Conservation (phyloP, 2,888 invertebrate genomes). For the Harpalus rufipes region DNA sequence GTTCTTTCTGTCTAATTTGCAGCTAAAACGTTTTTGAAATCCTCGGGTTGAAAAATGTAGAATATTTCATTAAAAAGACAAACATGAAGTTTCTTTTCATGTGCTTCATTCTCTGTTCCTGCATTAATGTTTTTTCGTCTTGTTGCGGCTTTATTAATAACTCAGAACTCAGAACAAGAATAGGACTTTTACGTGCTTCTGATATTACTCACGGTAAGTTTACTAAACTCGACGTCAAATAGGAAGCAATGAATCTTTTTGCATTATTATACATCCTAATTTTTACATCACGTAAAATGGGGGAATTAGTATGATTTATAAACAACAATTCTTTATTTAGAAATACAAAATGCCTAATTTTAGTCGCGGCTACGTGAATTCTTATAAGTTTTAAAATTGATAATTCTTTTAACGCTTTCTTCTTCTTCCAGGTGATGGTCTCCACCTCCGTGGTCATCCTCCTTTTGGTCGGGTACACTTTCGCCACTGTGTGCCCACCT, state of each 20-base stretch:
- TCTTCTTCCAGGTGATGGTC: constrained; percentile 74
- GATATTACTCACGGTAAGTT: constrained; percentile 41
- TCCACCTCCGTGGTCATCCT: constrained; percentile 71
- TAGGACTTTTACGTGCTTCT: constrained; percentile 42
- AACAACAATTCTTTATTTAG: neutral
- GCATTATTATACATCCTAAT: constrained; percentile 3
- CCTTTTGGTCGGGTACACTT: constrained; percentile 34
- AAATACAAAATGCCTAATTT: neutral
- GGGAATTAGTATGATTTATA: neutral
- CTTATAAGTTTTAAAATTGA: too few species aligned
- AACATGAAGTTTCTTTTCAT: constrained; percentile 40
- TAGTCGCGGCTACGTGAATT: too few species aligned
- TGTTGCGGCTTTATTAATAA: constrained; percentile 41
- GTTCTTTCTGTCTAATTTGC: neutral
- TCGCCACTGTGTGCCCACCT: constrained; percentile 74
- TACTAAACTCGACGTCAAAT: constrained; percentile 32
- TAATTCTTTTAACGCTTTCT: too few species aligned
- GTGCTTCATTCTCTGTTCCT: constrained; percentile 47
- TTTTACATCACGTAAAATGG: neutral
- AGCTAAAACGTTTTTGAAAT: constrained; percentile 13
- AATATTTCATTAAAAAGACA: constrained; percentile 36
- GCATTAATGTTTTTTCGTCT: constrained; percentile 45
- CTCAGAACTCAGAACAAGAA: constrained; percentile 41
- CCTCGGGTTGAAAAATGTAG: constrained; percentile 15
- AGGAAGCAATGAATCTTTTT: constrained; percentile 27